A percentile compares a stretch with the other conserved stretches of the same genome.
Evolutionary conservation across 1,140 invertebrate genomes (phyloP).

Genomic region (Polyergus mexicanus): DNA sequence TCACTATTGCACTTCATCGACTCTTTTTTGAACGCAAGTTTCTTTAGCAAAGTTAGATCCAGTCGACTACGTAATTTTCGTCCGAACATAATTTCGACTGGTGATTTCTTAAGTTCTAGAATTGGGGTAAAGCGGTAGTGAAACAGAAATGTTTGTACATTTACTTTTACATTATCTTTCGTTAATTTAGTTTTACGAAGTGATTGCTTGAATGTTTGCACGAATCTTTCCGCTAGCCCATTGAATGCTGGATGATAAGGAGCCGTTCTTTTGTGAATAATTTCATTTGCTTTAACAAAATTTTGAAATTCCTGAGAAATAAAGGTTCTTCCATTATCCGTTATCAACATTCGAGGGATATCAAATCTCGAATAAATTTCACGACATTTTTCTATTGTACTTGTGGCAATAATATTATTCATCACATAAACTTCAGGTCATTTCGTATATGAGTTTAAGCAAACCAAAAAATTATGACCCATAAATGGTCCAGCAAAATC

Average conservation of each 20-base stretch:
- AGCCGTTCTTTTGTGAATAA: not conserved
- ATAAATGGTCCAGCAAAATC: slow-evolving; percentile 8
- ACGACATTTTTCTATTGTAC: not conserved
- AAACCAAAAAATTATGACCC: not conserved
- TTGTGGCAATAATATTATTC: not conserved
- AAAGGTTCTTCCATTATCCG: not conserved
- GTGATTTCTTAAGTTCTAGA: not conserved
- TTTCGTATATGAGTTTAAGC: not conserved
- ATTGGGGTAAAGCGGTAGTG: not conserved
- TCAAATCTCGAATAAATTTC: not conserved
- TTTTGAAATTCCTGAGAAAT: not conserved
- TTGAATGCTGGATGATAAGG: not conserved
- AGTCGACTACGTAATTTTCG: not conserved
- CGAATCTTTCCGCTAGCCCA: not conserved
- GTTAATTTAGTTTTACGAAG: not conserved
- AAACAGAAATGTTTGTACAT: not conserved
- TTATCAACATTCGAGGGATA: not conserved
- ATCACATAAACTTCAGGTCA: not conserved
- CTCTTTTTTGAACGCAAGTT: not conserved
- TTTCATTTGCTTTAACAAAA: not conserved
- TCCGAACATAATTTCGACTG: not conserved
- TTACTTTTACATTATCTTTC: not conserved
- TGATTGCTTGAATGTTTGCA: not conserved
- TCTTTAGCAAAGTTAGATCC: not conserved
- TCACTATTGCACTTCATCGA: not conserved